A percentile compares a stretch with the other conserved stretches of the same genome.
phyloP scores from a whole-genome alignment of 2,113 vertebrate genomes.

The Garra rufa region DNA sequence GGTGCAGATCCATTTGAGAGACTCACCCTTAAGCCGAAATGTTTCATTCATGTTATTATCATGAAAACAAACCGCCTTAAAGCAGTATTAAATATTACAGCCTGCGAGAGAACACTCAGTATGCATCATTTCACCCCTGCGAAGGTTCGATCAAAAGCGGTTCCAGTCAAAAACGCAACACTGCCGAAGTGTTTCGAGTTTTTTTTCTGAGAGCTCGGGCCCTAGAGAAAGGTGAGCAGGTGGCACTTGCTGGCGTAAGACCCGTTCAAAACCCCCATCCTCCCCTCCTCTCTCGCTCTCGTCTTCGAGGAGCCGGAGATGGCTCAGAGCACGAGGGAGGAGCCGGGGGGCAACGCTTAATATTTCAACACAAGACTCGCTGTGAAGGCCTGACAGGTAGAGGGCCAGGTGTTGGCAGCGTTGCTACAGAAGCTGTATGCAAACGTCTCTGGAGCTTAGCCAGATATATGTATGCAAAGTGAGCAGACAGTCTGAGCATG shows the following conservation, averaged over 20 bases:
- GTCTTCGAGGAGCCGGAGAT: conserved; percentile 36
- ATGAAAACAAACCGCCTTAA: conserved; percentile 16
- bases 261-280: not conserved
- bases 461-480: conserved; percentile 39
- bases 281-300: not conserved
- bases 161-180: conserved; percentile 18
- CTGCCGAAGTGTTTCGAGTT: not conserved
- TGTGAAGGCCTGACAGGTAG: conserved; percentile 53
- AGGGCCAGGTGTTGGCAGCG: conserved; percentile 54
- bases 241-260: conserved; percentile 38
- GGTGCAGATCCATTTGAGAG: conserved; percentile 27
- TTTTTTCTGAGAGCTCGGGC: conserved; percentile 19
- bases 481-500: not conserved
- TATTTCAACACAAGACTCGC: conserved; percentile 59
- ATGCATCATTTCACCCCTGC: conserved; percentile 7
- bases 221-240: conserved; percentile 38
- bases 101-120: not conserved
- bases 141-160: conserved; percentile 20
- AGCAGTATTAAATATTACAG: conserved; percentile 21
- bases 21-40: conserved; percentile 31
- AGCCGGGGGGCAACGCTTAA: conserved; percentile 55
- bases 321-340: conserved; percentile 40
- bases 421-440: conserved; percentile 37
- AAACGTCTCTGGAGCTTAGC: conserved; percentile 40
- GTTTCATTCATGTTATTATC: conserved; percentile 36